Percentiles rank a stretch among this genome's conserved stretches.
phyloP scores from a whole-genome alignment of 2,113 vertebrate genomes.

The Prietella phreatophila region DNA sequence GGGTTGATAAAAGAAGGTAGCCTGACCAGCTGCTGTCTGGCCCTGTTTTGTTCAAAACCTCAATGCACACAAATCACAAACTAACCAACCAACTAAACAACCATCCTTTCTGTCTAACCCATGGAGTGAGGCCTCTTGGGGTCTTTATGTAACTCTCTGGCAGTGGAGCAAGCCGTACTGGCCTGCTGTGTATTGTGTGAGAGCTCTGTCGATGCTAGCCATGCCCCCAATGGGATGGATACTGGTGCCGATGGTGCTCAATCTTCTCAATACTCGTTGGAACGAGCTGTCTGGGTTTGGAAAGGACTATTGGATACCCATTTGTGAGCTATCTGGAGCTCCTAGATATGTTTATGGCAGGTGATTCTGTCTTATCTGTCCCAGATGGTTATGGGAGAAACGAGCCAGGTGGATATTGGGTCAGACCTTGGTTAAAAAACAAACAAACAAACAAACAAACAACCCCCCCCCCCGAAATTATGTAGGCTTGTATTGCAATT shows the following conservation, averaged over 20 bases:
- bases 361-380: constrained; percentile 30
- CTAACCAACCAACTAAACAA: constrained; percentile 3
- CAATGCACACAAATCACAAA: constrained; percentile 30
- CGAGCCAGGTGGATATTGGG: background rate
- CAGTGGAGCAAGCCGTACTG: constrained; percentile 8
- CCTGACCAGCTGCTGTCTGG: constrained; percentile 35
- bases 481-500: background rate
- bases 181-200: constrained; percentile 23
- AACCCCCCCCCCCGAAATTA: too few species aligned
- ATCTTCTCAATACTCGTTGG: constrained; percentile 29
- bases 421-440: constrained; percentile 4
- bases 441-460: background rate
- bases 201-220: constrained; percentile 32
- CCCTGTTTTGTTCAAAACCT: constrained; percentile 21
- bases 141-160: constrained; percentile 26
- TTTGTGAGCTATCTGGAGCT: constrained; percentile 30
- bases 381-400: constrained; percentile 5
- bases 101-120: constrained; percentile 5
- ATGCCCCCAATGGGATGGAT: constrained; percentile 14
- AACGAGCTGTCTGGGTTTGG: constrained; percentile 13
- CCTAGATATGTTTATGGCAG: constrained; percentile 37
- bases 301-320: constrained; percentile 10
- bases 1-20: constrained; percentile 15
- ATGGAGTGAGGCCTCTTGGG: constrained; percentile 4
- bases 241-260: constrained; percentile 16